Base-by-base conservation (phyloP, 2,797 vertebrate genomes). In the Macropodus opercularis region DNA sequence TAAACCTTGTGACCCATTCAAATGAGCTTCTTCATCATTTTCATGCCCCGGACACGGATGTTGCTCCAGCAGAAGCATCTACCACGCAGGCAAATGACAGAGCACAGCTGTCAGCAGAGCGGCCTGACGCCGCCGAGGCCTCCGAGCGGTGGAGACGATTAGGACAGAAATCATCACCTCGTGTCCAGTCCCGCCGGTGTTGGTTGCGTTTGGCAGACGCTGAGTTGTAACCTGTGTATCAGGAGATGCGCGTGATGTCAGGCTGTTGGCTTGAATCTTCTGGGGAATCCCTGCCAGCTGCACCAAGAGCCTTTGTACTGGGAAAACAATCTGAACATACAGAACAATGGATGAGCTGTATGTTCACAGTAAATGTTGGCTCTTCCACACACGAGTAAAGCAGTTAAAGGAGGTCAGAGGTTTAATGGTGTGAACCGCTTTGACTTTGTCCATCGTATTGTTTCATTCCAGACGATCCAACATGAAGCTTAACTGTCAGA, bases 241-340 rank as follows among this genome's bases (percentile, higher is more conserved):
- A 79, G 68, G 71, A 72, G 57, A 54, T 66, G 63, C 54, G 69
- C 64, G 70, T 52, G 60, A 66, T 81, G 74, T 81, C 73, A 82
- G 76, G 63, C 76, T 69, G 48, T 42, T 90, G 84, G 76, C 77
- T 79, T 72, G 49, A 77, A 51, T 71, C 67, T 48, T n/a, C 50
- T 38, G 48, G 71, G 69, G 56, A 64, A 81, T 72, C 57, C 70
- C 35, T 62, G 63, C 69, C 63, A 69, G 68, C 69, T 64, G 67
- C 32, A 55, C 67, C 54, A 56, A n/a, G 34, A 55, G 48, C 29
- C 24, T 69, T 62, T 62, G 44, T 64, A 63, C 76, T 69, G 61
- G 62, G 59, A 59, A 71, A 49, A 85, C 69, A 49, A 80, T 63
- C 55, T 75, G 42, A 53, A 63, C 54, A 31, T 66, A 59, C 48